Conservation (phyloP, 2,888 invertebrate species). For the Drosophila histrio region DNA sequence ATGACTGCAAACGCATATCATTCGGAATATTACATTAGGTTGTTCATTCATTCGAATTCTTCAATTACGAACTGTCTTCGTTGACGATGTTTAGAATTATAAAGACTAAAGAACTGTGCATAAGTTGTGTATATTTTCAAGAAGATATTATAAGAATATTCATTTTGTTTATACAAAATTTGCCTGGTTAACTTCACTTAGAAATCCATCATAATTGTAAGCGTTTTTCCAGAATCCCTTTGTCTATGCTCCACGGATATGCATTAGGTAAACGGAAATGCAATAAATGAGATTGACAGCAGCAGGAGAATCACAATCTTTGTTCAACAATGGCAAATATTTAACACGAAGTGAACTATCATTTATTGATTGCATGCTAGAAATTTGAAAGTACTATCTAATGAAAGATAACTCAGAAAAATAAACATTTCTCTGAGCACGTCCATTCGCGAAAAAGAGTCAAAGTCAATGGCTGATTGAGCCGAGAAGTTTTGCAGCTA, state of each 20-base stretch:
- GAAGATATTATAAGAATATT: no score
- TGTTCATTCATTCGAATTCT: no score
- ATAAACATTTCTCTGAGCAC: not conserved
- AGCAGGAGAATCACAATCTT: not conserved
- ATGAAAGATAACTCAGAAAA: slow-evolving; percentile 8
- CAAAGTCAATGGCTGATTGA: slow-evolving; percentile 57
- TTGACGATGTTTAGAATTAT: no score
- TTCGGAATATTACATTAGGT: no score
- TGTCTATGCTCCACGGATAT: not conserved
- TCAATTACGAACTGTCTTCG: no score
- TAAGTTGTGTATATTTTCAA: no score
- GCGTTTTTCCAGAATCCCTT: not conserved
- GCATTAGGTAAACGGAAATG: slow-evolving; percentile 56
- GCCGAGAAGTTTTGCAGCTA: slow-evolving; percentile 50
- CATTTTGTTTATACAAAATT: no score
- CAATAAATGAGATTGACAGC: slow-evolving; percentile 44
- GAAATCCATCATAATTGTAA: no score
- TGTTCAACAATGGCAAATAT: slow-evolving; percentile 36
- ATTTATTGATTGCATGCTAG: slow-evolving; percentile 68
- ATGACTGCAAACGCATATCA: no score
- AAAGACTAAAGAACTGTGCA: no score
- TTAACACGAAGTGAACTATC: slow-evolving; percentile 32
- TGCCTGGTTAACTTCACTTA: no score
- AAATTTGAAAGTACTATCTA: slow-evolving; percentile 46
- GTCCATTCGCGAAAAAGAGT: slow-evolving; percentile 15